These are phyloP conservation scores for Cygnus atratus DNA, from an alignment of 2,113 vertebrate species.

Conservation along the genomic window DNA sequence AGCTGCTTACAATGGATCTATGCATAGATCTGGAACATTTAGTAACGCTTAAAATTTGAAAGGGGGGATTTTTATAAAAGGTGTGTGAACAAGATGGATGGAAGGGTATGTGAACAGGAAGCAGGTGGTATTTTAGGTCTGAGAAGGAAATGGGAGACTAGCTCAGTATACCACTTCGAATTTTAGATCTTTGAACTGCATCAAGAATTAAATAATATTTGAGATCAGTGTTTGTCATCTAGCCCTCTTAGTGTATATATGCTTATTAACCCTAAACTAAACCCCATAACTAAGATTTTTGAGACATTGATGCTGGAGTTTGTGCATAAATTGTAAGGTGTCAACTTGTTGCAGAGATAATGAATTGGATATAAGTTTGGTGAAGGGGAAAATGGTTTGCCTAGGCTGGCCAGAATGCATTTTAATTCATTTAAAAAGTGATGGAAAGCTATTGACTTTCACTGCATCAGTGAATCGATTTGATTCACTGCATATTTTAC, in stretches of 20 bases:
- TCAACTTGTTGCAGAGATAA: not conserved
- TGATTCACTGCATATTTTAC: not conserved
- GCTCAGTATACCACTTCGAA: not conserved
- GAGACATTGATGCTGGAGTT: not conserved
- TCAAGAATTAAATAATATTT: not conserved
- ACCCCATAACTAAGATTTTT: not conserved
- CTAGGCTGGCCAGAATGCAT: not conserved
- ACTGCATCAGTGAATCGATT: not conserved
- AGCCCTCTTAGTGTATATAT: not conserved
- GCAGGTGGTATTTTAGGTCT: not conserved
- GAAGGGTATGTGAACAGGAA: not conserved
- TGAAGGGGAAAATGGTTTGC: not conserved
- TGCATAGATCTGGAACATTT: not conserved
- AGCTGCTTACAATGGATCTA: not conserved
- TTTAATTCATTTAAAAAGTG: not conserved
- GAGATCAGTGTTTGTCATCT: not conserved
- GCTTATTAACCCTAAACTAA: not conserved
- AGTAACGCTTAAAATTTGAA: not conserved
- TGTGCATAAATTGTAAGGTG: not conserved
- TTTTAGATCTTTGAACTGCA: not conserved
- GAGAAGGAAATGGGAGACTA: not conserved
- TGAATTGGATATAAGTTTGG: not conserved
- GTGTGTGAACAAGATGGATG: not conserved
- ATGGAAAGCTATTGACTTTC: not conserved
- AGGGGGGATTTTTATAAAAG: not conserved